Percentiles rank a stretch among this genome's conserved stretches.
These are phyloP conservation scores for Sebastes minor DNA, from an alignment of 2,797 vertebrate genomes.

Conservation along the genomic window DNA sequence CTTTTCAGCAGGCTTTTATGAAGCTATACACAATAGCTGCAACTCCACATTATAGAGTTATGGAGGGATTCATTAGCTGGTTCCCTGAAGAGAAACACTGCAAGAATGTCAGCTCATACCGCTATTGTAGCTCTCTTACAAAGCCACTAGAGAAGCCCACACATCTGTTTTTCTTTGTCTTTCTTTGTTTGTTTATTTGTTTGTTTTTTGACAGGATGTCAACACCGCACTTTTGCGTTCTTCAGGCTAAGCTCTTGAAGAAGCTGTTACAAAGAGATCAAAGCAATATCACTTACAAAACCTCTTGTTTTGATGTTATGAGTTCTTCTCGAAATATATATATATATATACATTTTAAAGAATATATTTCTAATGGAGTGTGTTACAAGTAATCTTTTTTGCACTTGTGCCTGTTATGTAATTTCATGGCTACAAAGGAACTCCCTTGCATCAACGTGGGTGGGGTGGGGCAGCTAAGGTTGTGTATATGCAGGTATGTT, in stretches of 20 bases:
- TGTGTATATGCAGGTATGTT: slow-evolving; percentile 16
- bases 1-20: slow-evolving; percentile 35
- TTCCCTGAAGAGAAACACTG: slow-evolving; percentile 43
- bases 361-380: background rate
- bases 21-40: slow-evolving; percentile 28
- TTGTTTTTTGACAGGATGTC: slow-evolving; percentile 30
- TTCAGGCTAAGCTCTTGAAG: slow-evolving; percentile 20
- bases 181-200: slow-evolving; percentile 9
- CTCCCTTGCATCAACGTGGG: background rate
- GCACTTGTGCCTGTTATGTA: background rate
- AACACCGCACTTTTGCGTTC: slow-evolving; percentile 29
- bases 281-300: slow-evolving; percentile 11
- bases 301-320: background rate
- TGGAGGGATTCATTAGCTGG: slow-evolving; percentile 63
- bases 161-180: slow-evolving; percentile 27
- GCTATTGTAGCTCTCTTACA: slow-evolving; percentile 2
- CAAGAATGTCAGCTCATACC: slow-evolving; percentile 28
- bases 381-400: background rate
- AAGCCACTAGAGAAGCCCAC: slow-evolving; percentile 43
- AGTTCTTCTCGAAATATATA: background rate
- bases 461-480: background rate
- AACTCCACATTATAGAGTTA: slow-evolving; percentile 32
- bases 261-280: slow-evolving; percentile 31
- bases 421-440: background rate
- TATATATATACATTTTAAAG: too few species aligned